Evolutionary conservation across 2,113 vertebrate species (phyloP), one percentile per base, ranked within the genome.

Genomic region (Sinocyclocheilus anshuiensis): DNA sequence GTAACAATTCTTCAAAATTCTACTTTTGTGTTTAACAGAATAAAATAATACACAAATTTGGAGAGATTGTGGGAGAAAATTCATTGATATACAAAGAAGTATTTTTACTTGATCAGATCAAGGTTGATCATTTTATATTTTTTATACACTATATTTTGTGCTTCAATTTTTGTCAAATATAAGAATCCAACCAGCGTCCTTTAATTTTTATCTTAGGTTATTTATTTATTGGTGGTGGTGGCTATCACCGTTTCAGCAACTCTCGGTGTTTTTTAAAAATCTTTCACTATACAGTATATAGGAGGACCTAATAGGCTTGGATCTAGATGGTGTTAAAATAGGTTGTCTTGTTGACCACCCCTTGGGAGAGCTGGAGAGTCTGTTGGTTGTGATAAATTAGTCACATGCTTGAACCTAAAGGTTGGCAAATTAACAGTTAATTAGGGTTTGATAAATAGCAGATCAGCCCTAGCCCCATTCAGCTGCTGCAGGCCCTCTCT

Each of bases 381-480:
- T 92, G 91, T 84, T 84, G 88, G 91, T 84, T 80, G 90, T 96
- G 95, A 97, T 96, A 91, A 93, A 96, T 95, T 93, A 93, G 90
- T 91, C 90, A 90, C 90, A 87, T 91, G 93, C 94, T 94, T 95
- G 94, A 96, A 95, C 94, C 88, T 86, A 95, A 93, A 93, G 93
- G 93, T 93, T 92, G 90, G 93, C 94, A 95, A 95, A 96, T 95
- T 93, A 95, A 93, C 93, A 93, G 95, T 95, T 95, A 95, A 96
- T 95, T 94, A 96, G 93, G 63, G 82, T 92, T 91, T 95, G 95
- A 96, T 96, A 95, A 94, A 96, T 95, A 94, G 94, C 95, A 96
- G 95, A 94, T 95, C 85, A 82, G 75, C 87, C 39, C 84, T 72
- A 87, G n/a, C 84, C 74, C 55, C 75, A 83, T 83, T 92, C 91